Percentiles rank a stretch among this genome's conserved stretches.
Evolutionary conservation across 2,797 vertebrate genomes (phyloP).

Genomic region (Pempheris klunzingeri): DNA sequence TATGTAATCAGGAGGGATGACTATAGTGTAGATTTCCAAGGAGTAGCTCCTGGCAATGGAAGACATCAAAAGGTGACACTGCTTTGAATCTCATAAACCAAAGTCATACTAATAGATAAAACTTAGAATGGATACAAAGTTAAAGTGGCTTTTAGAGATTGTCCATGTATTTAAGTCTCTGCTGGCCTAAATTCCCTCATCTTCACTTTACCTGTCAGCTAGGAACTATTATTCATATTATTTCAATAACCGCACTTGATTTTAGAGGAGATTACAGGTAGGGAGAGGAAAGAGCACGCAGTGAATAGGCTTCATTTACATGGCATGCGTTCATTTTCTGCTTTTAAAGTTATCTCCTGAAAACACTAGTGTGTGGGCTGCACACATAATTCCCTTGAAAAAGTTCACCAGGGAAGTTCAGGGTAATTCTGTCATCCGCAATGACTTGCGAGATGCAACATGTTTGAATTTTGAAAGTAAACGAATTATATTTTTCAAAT

Average conservation of each 20-base stretch:
- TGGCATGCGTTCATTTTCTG: conserved; percentile 8
- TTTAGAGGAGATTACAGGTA: conserved; percentile 18
- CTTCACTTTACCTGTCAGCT: conserved; percentile 42
- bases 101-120: background rate
- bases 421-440: conserved; percentile 3
- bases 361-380: background rate
- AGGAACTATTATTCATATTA: conserved; percentile 51
- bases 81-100: background rate
- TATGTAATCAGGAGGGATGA: background rate
- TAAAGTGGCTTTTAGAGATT: conserved; percentile 23
- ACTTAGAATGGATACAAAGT: conserved; percentile 1
- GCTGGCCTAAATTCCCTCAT: conserved; percentile 41
- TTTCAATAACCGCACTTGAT: conserved; percentile 50
- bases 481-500: background rate
- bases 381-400: background rate
- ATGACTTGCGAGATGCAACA: background rate
- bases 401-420: background rate
- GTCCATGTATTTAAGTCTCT: conserved; percentile 32
- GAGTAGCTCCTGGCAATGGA: background rate
- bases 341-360: conserved; percentile 13
- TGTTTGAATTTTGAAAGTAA: background rate
- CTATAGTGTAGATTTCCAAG: background rate
- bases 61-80: conserved; percentile 4
- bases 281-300: conserved; percentile 9
- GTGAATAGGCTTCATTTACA: conserved; percentile 39